phyloP scores from a whole-genome alignment of 2,888 invertebrate species.

The Phalera bucephala region DNA sequence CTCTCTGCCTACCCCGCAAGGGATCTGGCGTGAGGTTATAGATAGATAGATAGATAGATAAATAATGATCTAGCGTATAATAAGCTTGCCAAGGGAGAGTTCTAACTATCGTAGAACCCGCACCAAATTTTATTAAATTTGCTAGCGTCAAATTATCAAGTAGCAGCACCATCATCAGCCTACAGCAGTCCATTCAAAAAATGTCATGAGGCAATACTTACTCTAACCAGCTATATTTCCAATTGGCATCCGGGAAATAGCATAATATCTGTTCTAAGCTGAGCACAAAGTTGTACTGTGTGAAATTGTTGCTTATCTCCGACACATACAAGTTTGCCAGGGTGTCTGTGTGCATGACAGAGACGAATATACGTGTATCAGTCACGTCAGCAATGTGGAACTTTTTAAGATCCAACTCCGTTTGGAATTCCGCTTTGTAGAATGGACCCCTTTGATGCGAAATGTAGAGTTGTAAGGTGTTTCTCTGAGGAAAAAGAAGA shows the following conservation, averaged over 20 bases:
- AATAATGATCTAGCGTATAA: too few relatives aligned
- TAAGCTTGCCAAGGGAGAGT: too few relatives aligned
- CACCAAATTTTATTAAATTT: too few relatives aligned
- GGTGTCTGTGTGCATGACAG: conserved; percentile 89
- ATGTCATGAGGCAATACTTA: conserved; percentile 64
- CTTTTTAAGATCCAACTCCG: conserved; percentile 84
- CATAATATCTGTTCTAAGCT: conserved; percentile 92
- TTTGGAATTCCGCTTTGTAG: conserved; percentile 89
- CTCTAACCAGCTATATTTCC: conserved; percentile 92
- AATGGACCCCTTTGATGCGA: conserved; percentile 89
- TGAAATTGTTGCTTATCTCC: conserved; percentile 84
- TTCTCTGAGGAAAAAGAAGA: conserved; percentile 51
- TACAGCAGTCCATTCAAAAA: too few relatives aligned
- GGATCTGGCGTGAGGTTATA: too few relatives aligned
- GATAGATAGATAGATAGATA: too few relatives aligned
- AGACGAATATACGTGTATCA: conserved; percentile 90
- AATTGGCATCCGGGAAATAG: conserved; percentile 91
- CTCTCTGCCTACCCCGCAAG: too few relatives aligned
- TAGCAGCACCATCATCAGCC: too few relatives aligned
- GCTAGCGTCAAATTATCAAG: too few relatives aligned
- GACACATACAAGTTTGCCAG: conserved; percentile 92
- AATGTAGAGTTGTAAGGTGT: conserved; percentile 87
- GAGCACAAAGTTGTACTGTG: conserved; percentile 87
- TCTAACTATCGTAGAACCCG: too few relatives aligned
- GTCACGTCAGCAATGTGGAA: conserved; percentile 94